Base-by-base conservation (phyloP, 1,140 invertebrate species). In the Diplogasteroides magnus region DNA sequence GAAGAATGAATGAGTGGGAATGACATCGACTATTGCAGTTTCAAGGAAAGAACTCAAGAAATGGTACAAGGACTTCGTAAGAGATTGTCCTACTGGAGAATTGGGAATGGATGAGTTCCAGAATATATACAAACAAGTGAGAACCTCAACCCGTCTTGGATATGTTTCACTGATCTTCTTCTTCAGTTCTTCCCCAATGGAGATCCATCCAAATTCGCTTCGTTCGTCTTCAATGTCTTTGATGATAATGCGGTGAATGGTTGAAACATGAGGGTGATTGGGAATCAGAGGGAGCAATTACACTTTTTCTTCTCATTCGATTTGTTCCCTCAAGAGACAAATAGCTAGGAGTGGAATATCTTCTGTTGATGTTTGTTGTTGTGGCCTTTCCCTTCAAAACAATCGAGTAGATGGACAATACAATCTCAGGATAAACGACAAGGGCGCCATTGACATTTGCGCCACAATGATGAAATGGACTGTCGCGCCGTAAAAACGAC, bases 191-290 rank as follows among this genome's bases (percentile, higher is more conserved):
- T 87, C 72, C 86, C 86, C 19, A 82, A 85, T 73, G 86, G 86
- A n/a, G 85, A 87, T 75, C 85, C 86, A 1, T 85, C 84, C 29
- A 86, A 86, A 69, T 87, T 87, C 78, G 85, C 86, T 23, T 77
- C 81, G 26, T 87, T 85, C 77, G 85, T 87, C 0, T 87, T 87
- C 75, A 86, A 86, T 76, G 86, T 87, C 2, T 87, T 87, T 76
- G 86, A 86, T 48, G 70, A 72, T 58, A 72, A 72, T 65, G 55
- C 67, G 31, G 69, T 67, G 48, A 64, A 27, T 19, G 1, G 0
- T 29, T n/a, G 25, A n/a, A 2, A 31, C 13, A 29, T 27, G n/a
- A n/a, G n/a, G n/a, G n/a, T n/a, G n/a, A n/a, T n/a, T n/a, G n/a
- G n/a, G n/a, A n/a, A n/a, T n/a, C n/a, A n/a, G n/a, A n/a, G n/a